phyloP scores from a whole-genome alignment of 1,140 invertebrate species.

The Polypedilum vanderplanki region DNA sequence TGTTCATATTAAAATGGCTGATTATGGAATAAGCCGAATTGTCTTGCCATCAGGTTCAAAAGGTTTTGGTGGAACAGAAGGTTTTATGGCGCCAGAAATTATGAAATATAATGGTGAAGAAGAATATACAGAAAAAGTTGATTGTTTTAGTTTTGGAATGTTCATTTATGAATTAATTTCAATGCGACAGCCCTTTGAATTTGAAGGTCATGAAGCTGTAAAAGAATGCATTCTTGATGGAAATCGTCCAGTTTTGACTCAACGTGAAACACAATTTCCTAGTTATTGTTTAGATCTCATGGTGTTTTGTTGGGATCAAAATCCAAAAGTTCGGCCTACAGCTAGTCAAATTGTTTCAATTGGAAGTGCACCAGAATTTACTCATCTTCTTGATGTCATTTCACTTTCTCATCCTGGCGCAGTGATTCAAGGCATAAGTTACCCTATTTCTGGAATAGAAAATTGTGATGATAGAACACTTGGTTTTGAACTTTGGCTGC shows the following conservation, averaged over 20 bases:
- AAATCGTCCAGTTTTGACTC: constrained; percentile 77
- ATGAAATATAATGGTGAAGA: constrained; percentile 97
- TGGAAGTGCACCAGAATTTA: constrained; percentile 86
- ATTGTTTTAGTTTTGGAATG: constrained; percentile 99
- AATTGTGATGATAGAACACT: constrained; percentile 39
- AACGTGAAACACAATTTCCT: constrained; percentile 76
- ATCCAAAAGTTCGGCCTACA: constrained; percentile 75
- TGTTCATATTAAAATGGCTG: constrained; percentile 88
- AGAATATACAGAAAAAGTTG: constrained; percentile 96
- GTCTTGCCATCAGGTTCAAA: constrained; percentile 87
- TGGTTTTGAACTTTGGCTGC: constrained; percentile 61
- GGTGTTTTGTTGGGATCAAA: constrained; percentile 91
- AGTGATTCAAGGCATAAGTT: constrained; percentile 42
- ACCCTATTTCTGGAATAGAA: constrained; percentile 29
- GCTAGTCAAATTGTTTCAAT: constrained; percentile 91
- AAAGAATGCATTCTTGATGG: constrained; percentile 95
- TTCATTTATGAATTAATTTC: constrained; percentile 94
- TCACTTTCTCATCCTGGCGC: constrained; percentile 53
- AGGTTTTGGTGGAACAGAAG: constrained; percentile 94
- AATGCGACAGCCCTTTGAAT: constrained; percentile 90
- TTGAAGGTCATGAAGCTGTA: constrained; percentile 88
- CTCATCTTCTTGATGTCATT: constrained; percentile 76
- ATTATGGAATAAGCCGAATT: constrained; percentile 90
- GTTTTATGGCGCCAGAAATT: constrained; percentile 99
- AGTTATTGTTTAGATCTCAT: constrained; percentile 89